Evolutionary conservation across 1,140 invertebrate genomes (phyloP), one percentile per base, ranked within the genome.

Genomic region (Drosophila obscura): DNA sequence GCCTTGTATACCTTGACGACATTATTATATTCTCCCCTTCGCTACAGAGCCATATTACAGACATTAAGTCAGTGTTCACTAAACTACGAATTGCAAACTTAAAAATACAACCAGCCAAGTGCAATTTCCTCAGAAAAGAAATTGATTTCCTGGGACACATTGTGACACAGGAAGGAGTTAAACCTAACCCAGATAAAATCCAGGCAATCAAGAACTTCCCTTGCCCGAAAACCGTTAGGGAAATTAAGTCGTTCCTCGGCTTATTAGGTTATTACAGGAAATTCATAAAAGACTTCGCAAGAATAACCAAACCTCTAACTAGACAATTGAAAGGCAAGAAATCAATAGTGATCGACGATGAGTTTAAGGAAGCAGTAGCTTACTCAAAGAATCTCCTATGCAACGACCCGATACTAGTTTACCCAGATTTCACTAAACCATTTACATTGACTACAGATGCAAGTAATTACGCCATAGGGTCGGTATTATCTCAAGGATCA

Each of bases 261-360:
- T 22, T 56, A 1, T 44, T 56, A 24, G 39, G 53, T 22, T 55
- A 15, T 11, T 57, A 24, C 22, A 24, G 22, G 22, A 24, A 24
- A 4, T 24, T 24, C 22, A 24, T 50, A 15, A 58, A 28, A 9
- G 56, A 66, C 46, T 51, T 59, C 26, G 56, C 39, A 8, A 26
- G 28, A 60, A 59, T 66, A 51, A 66, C 63, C 11, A 66, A 51
- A 51, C 63, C 56, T 7, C 24, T 60, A 44, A 66, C 63, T 5
- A 51, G 26, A 65, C 65, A 62, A n/a, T 13, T 68, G 11, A 67
- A 67, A 15, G 64, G 43, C 15, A 57, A 58, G 1, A 58, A 60
- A 46, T 45, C 60, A 4, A 39, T 60, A 44, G 13, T 26, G 16
- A 52, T 52, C 15, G 49, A 52, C 24, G 49, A 51, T 4, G 49